These are phyloP conservation scores for Cyclophora punctaria DNA, from an alignment of 2,888 invertebrate species.

Conservation along the genomic window DNA sequence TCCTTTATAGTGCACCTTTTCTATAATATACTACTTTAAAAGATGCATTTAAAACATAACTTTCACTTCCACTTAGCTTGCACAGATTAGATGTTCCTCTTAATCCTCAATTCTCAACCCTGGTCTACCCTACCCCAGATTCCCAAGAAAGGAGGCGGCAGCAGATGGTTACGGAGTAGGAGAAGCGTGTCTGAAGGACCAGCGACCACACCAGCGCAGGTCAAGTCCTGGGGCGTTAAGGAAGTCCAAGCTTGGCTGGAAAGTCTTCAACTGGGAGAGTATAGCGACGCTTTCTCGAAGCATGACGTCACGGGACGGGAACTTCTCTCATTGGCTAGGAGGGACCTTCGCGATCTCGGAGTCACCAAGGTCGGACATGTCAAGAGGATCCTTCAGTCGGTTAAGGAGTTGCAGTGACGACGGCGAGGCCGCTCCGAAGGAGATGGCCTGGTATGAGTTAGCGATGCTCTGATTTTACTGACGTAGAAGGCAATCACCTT, in stretches of 20 bases:
- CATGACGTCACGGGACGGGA: conserved; percentile 96
- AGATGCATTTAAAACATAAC: no score
- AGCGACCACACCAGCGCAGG: conserved; percentile 40
- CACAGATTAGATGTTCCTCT: no score
- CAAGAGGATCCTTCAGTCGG: conserved; percentile 94
- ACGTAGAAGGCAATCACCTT: no score
- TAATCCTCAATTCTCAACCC: conserved; percentile 24
- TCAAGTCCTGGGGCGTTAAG: conserved; percentile 84
- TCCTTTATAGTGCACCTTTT: conserved; percentile 7
- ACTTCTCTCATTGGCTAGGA: conserved; percentile 87
- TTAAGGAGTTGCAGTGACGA: conserved; percentile 82
- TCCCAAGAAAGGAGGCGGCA: conserved; percentile 51
- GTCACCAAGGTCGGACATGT: conserved; percentile 97
- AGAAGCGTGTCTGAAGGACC: conserved; percentile 57
- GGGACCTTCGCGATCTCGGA: conserved; percentile 92
- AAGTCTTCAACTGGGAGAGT: conserved; percentile 90
- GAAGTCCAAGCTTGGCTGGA: conserved; percentile 95
- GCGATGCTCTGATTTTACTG: conserved; percentile 12
- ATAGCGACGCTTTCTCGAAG: conserved; percentile 90
- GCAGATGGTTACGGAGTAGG: conserved; percentile 58
- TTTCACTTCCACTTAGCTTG: no score
- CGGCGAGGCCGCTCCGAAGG: conserved; percentile 67
- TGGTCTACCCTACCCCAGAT: conserved; percentile 38
- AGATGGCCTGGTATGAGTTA: conserved; percentile 46
- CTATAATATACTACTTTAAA: no score